phyloP scores from a whole-genome alignment of 2,113 vertebrate species.

The Prietella phreatophila region DNA sequence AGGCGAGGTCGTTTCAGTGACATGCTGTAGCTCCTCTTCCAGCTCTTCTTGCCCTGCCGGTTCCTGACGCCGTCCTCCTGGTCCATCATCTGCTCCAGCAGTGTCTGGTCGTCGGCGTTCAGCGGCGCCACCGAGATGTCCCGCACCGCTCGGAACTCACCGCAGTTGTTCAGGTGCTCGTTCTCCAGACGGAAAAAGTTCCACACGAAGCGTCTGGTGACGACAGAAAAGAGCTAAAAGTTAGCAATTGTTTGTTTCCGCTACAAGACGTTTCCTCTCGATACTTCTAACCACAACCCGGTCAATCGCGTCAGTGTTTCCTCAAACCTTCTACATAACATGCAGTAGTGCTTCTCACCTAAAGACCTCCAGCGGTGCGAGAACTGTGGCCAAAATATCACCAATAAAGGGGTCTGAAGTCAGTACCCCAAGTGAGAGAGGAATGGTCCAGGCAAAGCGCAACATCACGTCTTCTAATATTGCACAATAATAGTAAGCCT shows the following conservation, averaged over 20 bases:
- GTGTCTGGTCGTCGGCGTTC: conserved; percentile 94
- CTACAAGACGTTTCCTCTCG: background rate
- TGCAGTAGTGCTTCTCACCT: conserved; percentile 72
- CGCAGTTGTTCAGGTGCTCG: conserved; percentile 98
- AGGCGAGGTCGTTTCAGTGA: conserved; percentile 86
- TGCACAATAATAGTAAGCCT: conserved; percentile 98
- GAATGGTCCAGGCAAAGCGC: conserved; percentile 93
- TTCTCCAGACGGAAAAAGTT: conserved; percentile 99
- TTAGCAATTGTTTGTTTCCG: no score
- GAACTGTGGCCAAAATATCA: conserved; percentile 86
- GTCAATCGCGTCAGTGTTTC: background rate
- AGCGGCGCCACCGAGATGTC: conserved; percentile 97
- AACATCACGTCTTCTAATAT: conserved; percentile 93
- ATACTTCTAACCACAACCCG: background rate
- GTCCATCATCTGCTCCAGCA: conserved; percentile 99
- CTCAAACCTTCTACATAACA: background rate
- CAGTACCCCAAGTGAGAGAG: conserved; percentile 79
- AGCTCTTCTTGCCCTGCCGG: conserved; percentile 89
- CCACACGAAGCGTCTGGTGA: conserved; percentile 91
- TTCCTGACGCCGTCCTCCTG: conserved; percentile 96
- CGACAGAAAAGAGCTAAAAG: background rate
- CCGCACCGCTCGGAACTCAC: conserved; percentile 94
- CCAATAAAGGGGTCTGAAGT: conserved; percentile 61
- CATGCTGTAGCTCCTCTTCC: conserved; percentile 95
- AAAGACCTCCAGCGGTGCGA: conserved; percentile 95